Base-by-base conservation (phyloP, 2,797 vertebrate genomes). In the Pipistrellus kuhlii region DNA sequence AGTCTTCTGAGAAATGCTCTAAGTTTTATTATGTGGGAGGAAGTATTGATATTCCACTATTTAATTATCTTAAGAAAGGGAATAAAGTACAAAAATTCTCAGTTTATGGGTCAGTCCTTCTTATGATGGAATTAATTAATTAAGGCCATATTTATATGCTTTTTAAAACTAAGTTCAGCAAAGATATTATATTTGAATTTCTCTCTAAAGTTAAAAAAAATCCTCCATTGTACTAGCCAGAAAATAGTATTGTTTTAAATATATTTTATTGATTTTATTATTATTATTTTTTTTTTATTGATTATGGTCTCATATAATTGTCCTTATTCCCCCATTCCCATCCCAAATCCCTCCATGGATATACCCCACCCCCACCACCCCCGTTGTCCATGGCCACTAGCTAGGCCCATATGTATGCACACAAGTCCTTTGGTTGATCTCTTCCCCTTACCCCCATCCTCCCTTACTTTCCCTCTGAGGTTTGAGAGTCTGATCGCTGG, bases 1-100 rank as follows among this genome's bases (percentile, higher is more conserved):
- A 88, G 68, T 76, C 53, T 88, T 85, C 71, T 72, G n/a, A 84
- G 48, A 80, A 84, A 55, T 72, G 64, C 55, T 73, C 82, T 72
- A 66, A 12, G 7, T 88, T 62, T 3, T 73, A 51, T 89, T 81
- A 76, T 88, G 90, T 92, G 25, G 13, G 17, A 69, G 17, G n/a
- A 80, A 72, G 1, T 66, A 35, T 30, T 85, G n/a, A 73, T 66
- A 53, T 2, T 13, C 8, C 14, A 81, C 48, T 78, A 15, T 69
- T 91, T 94, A 88, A 91, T 81, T 85, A 68, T 44, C 41, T 85
- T 69, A 69, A 53, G 35, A 78, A 88, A 66, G 14, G 1, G 8
- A 59, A 73, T 92, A 72, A 69, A 86, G 5, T 71, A 21, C 23
- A 80, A 72, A 59, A 41, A 68, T 41, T 41, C 3, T 66, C 3